A percentile compares a stretch with the other conserved stretches of the same genome.
phyloP scores from a whole-genome alignment of 2,888 invertebrate species.

The Andrena camellia region DNA sequence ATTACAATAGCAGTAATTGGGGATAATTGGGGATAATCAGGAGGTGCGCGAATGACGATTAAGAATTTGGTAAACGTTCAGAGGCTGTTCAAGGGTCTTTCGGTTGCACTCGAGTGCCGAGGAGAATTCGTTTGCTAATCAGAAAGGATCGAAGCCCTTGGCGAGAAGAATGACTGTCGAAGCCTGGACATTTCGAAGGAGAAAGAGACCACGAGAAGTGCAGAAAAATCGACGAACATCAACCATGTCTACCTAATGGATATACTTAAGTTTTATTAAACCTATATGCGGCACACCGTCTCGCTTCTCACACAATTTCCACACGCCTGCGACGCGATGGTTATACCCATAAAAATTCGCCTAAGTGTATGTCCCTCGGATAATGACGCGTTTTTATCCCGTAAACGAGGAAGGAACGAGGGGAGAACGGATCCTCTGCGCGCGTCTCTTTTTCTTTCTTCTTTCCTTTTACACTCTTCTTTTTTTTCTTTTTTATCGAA shows the following conservation, averaged over 20 bases:
- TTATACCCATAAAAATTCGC: conserved; percentile 30
- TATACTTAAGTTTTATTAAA: conserved; percentile 45
- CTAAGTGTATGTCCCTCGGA: conserved; percentile 28
- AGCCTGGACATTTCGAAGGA: conserved; percentile 2
- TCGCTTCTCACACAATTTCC: conserved; percentile 20
- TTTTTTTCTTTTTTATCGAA: background rate
- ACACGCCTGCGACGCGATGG: conserved; percentile 7
- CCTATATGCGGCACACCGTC: conserved; percentile 21
- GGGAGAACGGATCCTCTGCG: conserved; percentile 19
- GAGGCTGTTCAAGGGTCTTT: background rate
- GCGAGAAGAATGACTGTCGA: conserved; percentile 32
- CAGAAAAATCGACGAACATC: conserved; percentile 29
- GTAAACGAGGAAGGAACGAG: conserved; percentile 18
- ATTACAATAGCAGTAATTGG: background rate
- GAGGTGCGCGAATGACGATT: background rate
- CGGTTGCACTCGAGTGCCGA: background rate
- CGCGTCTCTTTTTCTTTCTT: conserved; percentile 9
- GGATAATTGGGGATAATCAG: background rate
- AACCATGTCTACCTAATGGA: conserved; percentile 36
- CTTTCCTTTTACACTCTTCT: background rate
- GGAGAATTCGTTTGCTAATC: background rate
- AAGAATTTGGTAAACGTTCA: background rate
- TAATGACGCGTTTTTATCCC: conserved; percentile 25
- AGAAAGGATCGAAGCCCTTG: conserved; percentile 13
- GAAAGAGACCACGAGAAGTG: conserved; percentile 26